Percentiles rank a stretch among this genome's conserved stretches.
Conservation (phyloP, 1,140 invertebrate species). For the Psilanteris sp. region DNA sequence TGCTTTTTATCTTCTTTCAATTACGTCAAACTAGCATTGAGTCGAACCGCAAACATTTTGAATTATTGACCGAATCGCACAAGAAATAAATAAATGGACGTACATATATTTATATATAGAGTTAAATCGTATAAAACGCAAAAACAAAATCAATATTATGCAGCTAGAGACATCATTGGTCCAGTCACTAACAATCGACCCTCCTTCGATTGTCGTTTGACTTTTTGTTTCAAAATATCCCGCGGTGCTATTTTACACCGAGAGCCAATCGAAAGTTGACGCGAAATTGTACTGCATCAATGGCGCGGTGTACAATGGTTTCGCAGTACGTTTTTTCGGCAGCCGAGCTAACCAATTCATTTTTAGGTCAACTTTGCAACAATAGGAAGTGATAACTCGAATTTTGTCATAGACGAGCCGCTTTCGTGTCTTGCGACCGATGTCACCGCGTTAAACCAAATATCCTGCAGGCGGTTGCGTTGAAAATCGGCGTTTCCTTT, state of each 20-base stretch:
- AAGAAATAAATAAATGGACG: too few species aligned
- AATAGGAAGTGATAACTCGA: slow-evolving; percentile 68
- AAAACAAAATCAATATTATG: slow-evolving; percentile 35
- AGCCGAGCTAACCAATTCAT: slow-evolving; percentile 24
- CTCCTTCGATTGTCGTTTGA: slow-evolving; percentile 63
- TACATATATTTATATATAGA: too few species aligned
- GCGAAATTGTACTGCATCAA: slow-evolving; percentile 37
- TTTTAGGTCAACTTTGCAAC: slow-evolving; percentile 55
- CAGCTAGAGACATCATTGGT: slow-evolving; percentile 65
- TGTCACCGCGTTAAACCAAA: slow-evolving; percentile 69
- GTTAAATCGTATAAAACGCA: too few species aligned
- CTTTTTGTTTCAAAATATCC: slow-evolving; percentile 66
- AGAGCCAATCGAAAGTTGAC: slow-evolving; percentile 64
- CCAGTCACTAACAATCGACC: slow-evolving; percentile 62
- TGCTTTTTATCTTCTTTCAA: too few species aligned
- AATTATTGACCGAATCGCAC: too few species aligned
- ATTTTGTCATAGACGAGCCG: slow-evolving; percentile 57
- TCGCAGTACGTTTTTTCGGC: slow-evolving; percentile 21
- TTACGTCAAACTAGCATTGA: too few species aligned
- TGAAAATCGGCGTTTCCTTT: slow-evolving; percentile 72
- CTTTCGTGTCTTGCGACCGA: slow-evolving; percentile 40
- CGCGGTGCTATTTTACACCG: slow-evolving; percentile 63
- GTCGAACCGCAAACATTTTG: too few species aligned
- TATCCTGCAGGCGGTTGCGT: slow-evolving; percentile 70
- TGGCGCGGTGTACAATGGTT: slow-evolving; percentile 48